These are phyloP conservation scores for Alsophila aescularia DNA, from an alignment of 2,888 invertebrate genomes.

Conservation along the genomic window DNA sequence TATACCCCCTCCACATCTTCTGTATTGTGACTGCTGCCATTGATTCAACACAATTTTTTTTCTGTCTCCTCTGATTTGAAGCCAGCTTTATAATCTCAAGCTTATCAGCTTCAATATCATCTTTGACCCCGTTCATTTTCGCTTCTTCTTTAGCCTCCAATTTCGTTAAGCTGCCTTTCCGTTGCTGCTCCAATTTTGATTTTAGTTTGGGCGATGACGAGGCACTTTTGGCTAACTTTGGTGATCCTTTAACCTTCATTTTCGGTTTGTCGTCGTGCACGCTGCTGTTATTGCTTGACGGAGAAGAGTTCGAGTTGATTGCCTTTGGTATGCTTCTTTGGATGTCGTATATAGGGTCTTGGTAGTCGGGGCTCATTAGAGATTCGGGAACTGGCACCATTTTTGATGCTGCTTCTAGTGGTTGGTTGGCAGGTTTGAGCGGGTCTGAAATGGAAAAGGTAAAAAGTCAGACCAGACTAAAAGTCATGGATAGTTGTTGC, in stretches of 20 bases:
- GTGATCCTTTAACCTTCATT: slow-evolving; percentile 66
- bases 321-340: slow-evolving; percentile 68
- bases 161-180: slow-evolving; percentile 71
- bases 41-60: slow-evolving; percentile 68
- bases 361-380: slow-evolving; percentile 93
- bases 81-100: slow-evolving; percentile 68
- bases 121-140: slow-evolving; percentile 63
- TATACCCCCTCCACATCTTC: slow-evolving; percentile 94
- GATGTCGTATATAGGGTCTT: slow-evolving; percentile 79
- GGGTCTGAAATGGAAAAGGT: slow-evolving; percentile 34
- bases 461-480: no score
- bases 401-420: slow-evolving; percentile 92
- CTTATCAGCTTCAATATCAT: slow-evolving; percentile 64
- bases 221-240: slow-evolving; percentile 76
- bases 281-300: slow-evolving; percentile 71
- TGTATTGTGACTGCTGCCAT: slow-evolving; percentile 92
- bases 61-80: slow-evolving; percentile 73
- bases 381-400: slow-evolving; percentile 95
- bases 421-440: slow-evolving; percentile 73
- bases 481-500: no score
- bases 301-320: slow-evolving; percentile 57
- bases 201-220: slow-evolving; percentile 76
- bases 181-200: slow-evolving; percentile 67
- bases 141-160: slow-evolving; percentile 57
- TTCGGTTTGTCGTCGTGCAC: slow-evolving; percentile 62